Base-by-base conservation (phyloP, 2,888 invertebrate species). In the Bhutanitis thaidina region DNA sequence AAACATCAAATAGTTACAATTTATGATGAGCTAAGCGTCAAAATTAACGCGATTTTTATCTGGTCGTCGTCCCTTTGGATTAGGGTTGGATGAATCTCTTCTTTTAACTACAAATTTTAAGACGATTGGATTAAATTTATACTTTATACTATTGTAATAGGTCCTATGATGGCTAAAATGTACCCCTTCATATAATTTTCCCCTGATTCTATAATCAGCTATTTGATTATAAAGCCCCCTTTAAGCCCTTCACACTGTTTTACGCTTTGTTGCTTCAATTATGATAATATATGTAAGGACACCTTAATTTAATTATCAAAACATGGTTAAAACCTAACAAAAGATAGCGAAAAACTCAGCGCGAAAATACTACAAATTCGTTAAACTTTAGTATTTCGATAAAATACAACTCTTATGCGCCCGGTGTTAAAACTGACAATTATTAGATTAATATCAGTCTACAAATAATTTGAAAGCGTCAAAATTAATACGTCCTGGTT, bases 241-340 rank as follows among this genome's bases (percentile, higher is more conserved):
- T 59, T 55, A 59, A 52, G 43, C 57, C 59, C 57, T 67, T 60
- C 49, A 41, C 29, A 45, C 40, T 40, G 51, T 75, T 77, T 79
- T 68, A 75, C 67, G 75, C 71, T 60, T 68, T 77, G 77, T 69
- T 74, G 77, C 67, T 63, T 67, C 72, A 77, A 82, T 84, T 82
- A 82, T 82, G 78, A 58, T 74, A 76, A 81, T 80, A 68, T 61
- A 60, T 63, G 27, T 73, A 71, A 70, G 69, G 70, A 74, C 67
- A 70, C 77, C 68, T 76, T 69, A 70, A 74, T 73, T 73, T 73
- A 72, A 74, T 70, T 69, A 36, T 51, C 14, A 8, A 7, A 36
- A 46, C 36, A 41, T 8, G 14, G 10, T 8, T 51, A 29, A n/a
- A 30, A 29, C 38, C 1, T 10, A 5, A 38, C 16, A 36, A 15